phyloP scores from a whole-genome alignment of 2,113 vertebrate species.

The Astatoreochromis straeleni region DNA sequence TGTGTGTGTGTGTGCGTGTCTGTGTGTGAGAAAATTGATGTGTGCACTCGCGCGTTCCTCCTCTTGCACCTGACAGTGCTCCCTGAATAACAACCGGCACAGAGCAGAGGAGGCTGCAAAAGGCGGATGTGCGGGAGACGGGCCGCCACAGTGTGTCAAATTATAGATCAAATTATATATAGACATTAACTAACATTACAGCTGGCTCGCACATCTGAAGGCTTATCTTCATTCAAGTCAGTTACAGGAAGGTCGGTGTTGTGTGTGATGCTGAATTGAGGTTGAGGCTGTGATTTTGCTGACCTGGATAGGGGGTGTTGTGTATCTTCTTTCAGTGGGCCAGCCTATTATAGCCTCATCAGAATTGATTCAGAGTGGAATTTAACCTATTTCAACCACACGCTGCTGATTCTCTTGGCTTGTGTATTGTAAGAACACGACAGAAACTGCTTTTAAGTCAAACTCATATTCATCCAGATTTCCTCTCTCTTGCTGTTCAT shows the following conservation, averaged over 20 bases:
- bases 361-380: constrained; percentile 13
- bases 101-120: not conserved
- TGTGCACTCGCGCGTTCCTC: not conserved
- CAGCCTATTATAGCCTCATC: constrained; percentile 5
- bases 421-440: not conserved
- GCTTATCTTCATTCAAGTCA: not conserved
- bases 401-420: not conserved
- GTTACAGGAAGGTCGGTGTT: not conserved
- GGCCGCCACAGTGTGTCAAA: constrained; percentile 18
- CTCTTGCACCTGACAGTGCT: constrained; percentile 42
- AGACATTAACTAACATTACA: not conserved
- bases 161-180: not conserved
- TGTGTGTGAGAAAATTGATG: not conserved
- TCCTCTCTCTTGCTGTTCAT: not conserved
- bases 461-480: not conserved
- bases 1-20: not conserved
- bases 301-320: constrained; percentile 24
- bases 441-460: not conserved
- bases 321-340: not conserved
- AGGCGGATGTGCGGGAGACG: constrained; percentile 38
- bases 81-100: constrained; percentile 28
- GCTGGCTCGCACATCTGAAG: not conserved
- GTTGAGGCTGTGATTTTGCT: constrained; percentile 33
- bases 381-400: constrained; percentile 18
- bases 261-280: not conserved